These are phyloP conservation scores for Hedya salicella DNA, from an alignment of 2,888 invertebrate genomes.

Conservation along the genomic window DNA sequence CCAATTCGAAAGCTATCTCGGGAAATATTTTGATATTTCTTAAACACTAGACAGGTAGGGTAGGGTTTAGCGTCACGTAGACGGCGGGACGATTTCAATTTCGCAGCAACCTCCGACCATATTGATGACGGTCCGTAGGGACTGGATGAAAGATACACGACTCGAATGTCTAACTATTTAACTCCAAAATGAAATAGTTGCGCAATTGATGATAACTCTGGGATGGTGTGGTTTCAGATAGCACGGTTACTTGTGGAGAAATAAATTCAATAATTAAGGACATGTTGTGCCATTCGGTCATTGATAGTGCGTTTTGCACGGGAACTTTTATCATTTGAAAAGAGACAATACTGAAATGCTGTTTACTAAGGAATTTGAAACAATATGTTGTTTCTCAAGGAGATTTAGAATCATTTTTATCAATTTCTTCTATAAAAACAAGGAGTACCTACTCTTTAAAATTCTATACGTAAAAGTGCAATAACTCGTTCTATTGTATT, in stretches of 20 bases:
- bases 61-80: constrained; percentile 77
- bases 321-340: too few relatives aligned
- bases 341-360: too few relatives aligned
- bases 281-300: too few relatives aligned
- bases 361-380: too few relatives aligned
- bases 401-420: too few relatives aligned
- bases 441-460: too few relatives aligned
- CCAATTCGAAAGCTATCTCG: constrained; percentile 62
- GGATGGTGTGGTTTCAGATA: not conserved
- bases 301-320: too few relatives aligned
- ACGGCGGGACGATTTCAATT: constrained; percentile 74
- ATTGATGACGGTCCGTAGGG: constrained; percentile 58
- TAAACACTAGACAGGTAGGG: constrained; percentile 62
- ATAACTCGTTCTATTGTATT: too few relatives aligned
- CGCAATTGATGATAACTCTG: not conserved
- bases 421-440: too few relatives aligned
- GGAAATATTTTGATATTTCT: constrained; percentile 73
- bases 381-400: too few relatives aligned
- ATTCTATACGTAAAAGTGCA: too few relatives aligned
- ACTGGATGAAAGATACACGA: constrained; percentile 57
- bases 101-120: constrained; percentile 62
- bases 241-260: not conserved
- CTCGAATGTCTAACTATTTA: constrained; percentile 49
- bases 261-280: too few relatives aligned
- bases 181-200: constrained; percentile 10